These are phyloP conservation scores for Apodemia hepburni DNA, from an alignment of 2,888 invertebrate genomes.

Conservation along the genomic window DNA sequence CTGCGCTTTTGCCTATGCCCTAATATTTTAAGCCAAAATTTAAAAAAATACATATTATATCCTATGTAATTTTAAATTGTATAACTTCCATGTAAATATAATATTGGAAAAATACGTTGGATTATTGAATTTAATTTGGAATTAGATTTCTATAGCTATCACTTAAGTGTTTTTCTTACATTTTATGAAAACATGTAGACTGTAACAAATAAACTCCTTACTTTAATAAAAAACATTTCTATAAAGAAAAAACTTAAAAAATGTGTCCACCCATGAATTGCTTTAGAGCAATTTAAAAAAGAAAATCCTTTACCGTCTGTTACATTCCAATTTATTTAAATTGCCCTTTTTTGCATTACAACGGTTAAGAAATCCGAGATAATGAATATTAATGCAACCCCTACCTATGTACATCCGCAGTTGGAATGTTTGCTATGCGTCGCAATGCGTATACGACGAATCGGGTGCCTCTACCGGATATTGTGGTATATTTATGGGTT, in stretches of 20 bases:
- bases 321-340: constrained; percentile 1
- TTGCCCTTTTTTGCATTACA: background rate
- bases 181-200: too few relatives aligned
- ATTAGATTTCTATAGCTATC: too few relatives aligned
- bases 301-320: background rate
- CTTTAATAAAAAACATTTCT: background rate
- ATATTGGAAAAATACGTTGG: too few relatives aligned
- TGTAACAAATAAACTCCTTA: background rate
- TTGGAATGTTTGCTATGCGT: constrained; percentile 43
- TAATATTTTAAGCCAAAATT: too few relatives aligned
- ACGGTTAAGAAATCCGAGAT: constrained; percentile 8
- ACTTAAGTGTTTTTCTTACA: too few relatives aligned
- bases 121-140: too few relatives aligned
- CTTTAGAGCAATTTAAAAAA: background rate
- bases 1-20: too few relatives aligned
- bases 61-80: too few relatives aligned
- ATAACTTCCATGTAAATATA: too few relatives aligned
- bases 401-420: constrained; percentile 23
- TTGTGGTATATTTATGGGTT: constrained; percentile 31
- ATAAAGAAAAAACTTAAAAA: background rate
- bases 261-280: background rate
- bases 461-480: constrained; percentile 26
- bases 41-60: too few relatives aligned
- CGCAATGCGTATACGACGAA: constrained; percentile 43
- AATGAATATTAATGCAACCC: constrained; percentile 9